Conservation (phyloP, 2,888 invertebrate species). For the Ptychoptera contaminata region DNA sequence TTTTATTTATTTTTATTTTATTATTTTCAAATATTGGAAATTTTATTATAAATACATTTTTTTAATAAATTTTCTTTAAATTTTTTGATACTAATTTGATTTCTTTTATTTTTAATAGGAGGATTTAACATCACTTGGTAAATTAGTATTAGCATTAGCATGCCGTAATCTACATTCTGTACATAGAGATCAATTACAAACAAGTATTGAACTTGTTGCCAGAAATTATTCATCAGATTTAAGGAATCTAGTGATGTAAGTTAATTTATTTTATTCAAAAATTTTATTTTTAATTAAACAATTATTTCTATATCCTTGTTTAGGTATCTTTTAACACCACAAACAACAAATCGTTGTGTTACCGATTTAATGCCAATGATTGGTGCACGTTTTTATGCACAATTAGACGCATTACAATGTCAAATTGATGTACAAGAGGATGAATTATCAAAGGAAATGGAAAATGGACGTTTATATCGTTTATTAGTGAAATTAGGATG, state of each 20-base stretch:
- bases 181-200: slow-evolving; percentile 71
- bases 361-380: slow-evolving; percentile 99
- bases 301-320: slow-evolving; percentile 13
- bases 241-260: slow-evolving; percentile 83
- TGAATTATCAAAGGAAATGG: slow-evolving; percentile 82
- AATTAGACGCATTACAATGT: slow-evolving; percentile 78
- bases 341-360: slow-evolving; percentile 56
- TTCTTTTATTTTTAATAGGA: too few species aligned
- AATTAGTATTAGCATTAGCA: slow-evolving; percentile 80
- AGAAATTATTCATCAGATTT: slow-evolving; percentile 87
- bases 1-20: not conserved
- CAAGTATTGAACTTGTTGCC: slow-evolving; percentile 77
- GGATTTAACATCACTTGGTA: slow-evolving; percentile 81
- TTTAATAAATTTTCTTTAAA: not conserved
- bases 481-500: slow-evolving; percentile 81
- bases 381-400: slow-evolving; percentile 90
- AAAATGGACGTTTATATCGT: slow-evolving; percentile 85
- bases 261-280: slow-evolving; percentile 11
- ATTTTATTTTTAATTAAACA: not conserved
- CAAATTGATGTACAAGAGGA: slow-evolving; percentile 80
- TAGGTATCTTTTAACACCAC: slow-evolving; percentile 61
- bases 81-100: not conserved
- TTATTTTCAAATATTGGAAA: not conserved
- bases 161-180: slow-evolving; percentile 81
- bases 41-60: not conserved